These are phyloP conservation scores for Agrochola macilenta DNA, from an alignment of 2,888 invertebrate genomes.

Conservation along the genomic window DNA sequence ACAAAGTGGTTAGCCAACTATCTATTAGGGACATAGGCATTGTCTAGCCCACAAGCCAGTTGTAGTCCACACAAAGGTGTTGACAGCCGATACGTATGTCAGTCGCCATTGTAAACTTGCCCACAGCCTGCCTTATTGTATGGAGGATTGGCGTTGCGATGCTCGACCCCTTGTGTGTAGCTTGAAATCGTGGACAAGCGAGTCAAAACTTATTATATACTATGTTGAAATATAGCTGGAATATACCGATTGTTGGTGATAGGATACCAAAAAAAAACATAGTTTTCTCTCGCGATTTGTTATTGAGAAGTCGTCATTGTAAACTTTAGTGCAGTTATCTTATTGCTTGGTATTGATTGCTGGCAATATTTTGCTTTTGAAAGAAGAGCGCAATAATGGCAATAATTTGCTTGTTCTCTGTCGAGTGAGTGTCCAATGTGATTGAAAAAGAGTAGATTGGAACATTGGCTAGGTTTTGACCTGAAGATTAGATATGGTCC, in stretches of 20 bases:
- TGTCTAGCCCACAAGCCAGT: slow-evolving; percentile 40
- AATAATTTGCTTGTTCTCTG: neutral
- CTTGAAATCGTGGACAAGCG: slow-evolving; percentile 25
- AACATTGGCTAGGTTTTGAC: neutral
- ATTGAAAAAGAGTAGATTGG: neutral
- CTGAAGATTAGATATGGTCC: neutral
- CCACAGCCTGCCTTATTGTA: slow-evolving; percentile 52
- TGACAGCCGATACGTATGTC: slow-evolving; percentile 61
- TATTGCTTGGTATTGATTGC: neutral
- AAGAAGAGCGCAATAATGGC: neutral
- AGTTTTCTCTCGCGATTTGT: neutral
- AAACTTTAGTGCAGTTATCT: neutral
- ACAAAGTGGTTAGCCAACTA: slow-evolving; percentile 17
- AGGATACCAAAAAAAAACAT: neutral
- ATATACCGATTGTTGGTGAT: neutral
- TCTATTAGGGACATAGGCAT: neutral
- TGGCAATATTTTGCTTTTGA: neutral
- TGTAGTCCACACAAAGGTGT: slow-evolving; percentile 60
- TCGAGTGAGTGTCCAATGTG: neutral
- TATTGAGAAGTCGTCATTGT: neutral
- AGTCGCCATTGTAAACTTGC: slow-evolving; percentile 62
- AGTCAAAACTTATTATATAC: neutral
- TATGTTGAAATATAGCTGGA: neutral
- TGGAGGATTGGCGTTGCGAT: slow-evolving; percentile 56
- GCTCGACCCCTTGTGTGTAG: slow-evolving; percentile 45